Evolutionary conservation across 2,797 vertebrate genomes (phyloP).

Genomic region (Oreonectes daqikongensis): DNA sequence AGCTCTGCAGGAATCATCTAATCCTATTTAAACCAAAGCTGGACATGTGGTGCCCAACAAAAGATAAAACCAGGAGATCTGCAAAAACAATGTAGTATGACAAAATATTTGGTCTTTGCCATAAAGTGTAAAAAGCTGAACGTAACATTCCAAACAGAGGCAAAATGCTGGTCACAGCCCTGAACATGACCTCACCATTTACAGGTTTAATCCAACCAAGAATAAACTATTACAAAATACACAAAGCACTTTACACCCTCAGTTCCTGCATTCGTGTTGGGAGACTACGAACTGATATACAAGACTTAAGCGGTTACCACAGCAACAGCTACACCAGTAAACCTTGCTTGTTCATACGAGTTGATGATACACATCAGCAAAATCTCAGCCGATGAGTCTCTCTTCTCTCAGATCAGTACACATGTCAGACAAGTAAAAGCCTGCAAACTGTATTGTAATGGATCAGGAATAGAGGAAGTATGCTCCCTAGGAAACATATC

Average conservation of each 20-base stretch:
- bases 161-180: not conserved
- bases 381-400: conserved; percentile 57
- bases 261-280: not conserved
- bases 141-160: not conserved
- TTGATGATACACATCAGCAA: conserved; percentile 48
- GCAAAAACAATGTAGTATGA: not conserved
- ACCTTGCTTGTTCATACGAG: conserved; percentile 22
- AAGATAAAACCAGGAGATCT: no score
- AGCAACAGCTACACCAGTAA: conserved; percentile 65
- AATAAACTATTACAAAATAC: conserved; percentile 8
- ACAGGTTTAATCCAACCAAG: not conserved
- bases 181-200: conserved; percentile 6
- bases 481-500: conserved; percentile 8
- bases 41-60: not conserved
- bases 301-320: conserved; percentile 57
- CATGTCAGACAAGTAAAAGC: not conserved
- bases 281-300: conserved; percentile 45
- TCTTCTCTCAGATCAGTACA: conserved; percentile 17
- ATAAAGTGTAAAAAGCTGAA: conserved; percentile 6
- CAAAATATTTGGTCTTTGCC: not conserved
- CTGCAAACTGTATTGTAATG: not conserved
- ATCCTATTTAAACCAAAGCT: conserved; percentile 22
- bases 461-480: not conserved
- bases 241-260: not conserved
- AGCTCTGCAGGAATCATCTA: not conserved